Conservation (phyloP, 2,797 vertebrate genomes). For the Crenichthys baileyi region DNA sequence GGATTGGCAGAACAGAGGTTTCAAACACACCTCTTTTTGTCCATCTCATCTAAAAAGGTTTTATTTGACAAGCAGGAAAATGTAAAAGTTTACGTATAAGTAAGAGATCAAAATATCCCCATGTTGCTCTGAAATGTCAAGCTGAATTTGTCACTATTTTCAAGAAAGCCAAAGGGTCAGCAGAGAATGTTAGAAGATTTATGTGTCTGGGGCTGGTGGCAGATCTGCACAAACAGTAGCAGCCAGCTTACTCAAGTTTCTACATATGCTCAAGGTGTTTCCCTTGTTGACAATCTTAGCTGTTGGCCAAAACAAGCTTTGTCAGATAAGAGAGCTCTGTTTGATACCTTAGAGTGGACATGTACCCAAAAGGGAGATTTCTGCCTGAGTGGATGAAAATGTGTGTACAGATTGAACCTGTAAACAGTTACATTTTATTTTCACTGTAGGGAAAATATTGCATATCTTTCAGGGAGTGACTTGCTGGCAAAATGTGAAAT, state of each 20-base stretch:
- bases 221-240: slow-evolving; percentile 50
- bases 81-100: slow-evolving; percentile 19
- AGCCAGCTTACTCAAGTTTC: slow-evolving; percentile 34
- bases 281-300: slow-evolving; percentile 21
- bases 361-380: slow-evolving; percentile 34
- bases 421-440: neutral
- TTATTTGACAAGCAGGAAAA: slow-evolving; percentile 44
- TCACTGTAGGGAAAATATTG: neutral
- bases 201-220: slow-evolving; percentile 25
- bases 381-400: neutral
- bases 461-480: neutral
- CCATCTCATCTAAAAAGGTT: slow-evolving; percentile 43
- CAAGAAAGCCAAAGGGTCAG: slow-evolving; percentile 51
- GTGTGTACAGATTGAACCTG: neutral
- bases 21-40: slow-evolving; percentile 40
- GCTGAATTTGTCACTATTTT: slow-evolving; percentile 49
- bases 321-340: slow-evolving; percentile 15
- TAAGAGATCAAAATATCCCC: slow-evolving; percentile 40
- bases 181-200: slow-evolving; percentile 38
- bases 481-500: neutral
- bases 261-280: slow-evolving; percentile 45
- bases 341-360: slow-evolving; percentile 19
- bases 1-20: slow-evolving; percentile 37
- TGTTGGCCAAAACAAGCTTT: slow-evolving; percentile 32
- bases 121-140: slow-evolving; percentile 36